Evolutionary conservation across 2,113 vertebrate species (phyloP).

Genomic region (Ploceus nigricollis): DNA sequence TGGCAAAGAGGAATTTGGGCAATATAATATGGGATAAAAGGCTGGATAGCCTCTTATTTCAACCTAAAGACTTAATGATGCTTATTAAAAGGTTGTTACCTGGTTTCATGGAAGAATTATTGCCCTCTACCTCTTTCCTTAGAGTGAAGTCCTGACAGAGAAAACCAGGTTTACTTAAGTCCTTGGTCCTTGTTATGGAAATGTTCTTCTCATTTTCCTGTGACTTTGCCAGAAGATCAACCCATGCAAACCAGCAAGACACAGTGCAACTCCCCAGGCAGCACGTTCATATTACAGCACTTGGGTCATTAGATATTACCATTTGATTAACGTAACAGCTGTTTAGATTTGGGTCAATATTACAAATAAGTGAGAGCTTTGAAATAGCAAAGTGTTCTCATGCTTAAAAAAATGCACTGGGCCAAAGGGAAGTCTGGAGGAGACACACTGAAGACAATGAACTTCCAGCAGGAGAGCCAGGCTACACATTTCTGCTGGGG

Average conservation of each 20-base stretch:
- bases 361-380: neutral
- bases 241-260: neutral
- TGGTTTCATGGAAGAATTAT: conserved; percentile 51
- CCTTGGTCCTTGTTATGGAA: neutral
- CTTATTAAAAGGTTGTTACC: conserved; percentile 70
- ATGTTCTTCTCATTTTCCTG: neutral
- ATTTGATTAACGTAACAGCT: neutral
- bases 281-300: neutral
- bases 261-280: neutral
- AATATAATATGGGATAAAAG: conserved; percentile 64
- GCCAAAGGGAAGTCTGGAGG: neutral
- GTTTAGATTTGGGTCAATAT: neutral
- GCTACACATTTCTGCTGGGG: neutral
- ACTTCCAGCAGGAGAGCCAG: neutral
- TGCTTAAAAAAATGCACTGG: neutral
- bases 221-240: neutral
- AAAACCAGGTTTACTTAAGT: neutral
- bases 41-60: conserved; percentile 32
- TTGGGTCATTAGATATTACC: neutral
- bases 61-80: conserved; percentile 65
- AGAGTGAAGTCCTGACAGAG: conserved; percentile 7
- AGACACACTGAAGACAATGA: neutral
- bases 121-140: neutral
- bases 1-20: conserved; percentile 32
- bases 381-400: neutral